phyloP scores from a whole-genome alignment of 2,113 vertebrate genomes.

The Brachyhypopomus occidentalis region DNA sequence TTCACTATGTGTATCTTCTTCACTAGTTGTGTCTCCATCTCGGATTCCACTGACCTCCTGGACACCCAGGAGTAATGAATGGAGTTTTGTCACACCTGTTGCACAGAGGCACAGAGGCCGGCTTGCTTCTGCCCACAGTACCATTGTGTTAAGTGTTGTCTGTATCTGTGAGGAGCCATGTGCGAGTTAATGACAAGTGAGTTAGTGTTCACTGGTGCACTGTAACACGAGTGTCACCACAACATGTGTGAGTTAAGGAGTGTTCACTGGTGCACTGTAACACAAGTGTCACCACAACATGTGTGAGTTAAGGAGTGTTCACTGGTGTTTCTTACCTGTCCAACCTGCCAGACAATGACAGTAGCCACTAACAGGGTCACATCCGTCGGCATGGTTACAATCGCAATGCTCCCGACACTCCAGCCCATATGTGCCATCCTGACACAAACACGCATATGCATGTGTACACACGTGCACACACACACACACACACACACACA shows the following conservation, averaged over 20 bases:
- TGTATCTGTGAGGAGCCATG: not conserved
- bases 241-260: not conserved
- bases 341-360: conserved; percentile 94
- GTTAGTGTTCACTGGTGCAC: conserved; percentile 14
- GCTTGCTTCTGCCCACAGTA: not conserved
- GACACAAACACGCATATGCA: conserved; percentile 40
- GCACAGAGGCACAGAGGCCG: not conserved
- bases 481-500: conserved; percentile 12
- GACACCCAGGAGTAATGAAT: not conserved
- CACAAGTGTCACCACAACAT: conserved; percentile 16
- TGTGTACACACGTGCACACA: conserved; percentile 22
- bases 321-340: conserved; percentile 82
- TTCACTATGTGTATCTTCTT: conserved; percentile 12
- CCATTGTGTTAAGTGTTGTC: not conserved
- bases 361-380: conserved; percentile 87
- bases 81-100: not conserved
- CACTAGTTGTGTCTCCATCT: not conserved
- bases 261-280: conserved; percentile 14
- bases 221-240: conserved; percentile 13
- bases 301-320: not conserved
- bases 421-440: conserved; percentile 92
- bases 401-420: conserved; percentile 91
- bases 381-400: conserved; percentile 91
- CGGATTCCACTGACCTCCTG: not conserved
- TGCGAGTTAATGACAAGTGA: conserved; percentile 15